phyloP scores from a whole-genome alignment of 2,797 vertebrate genomes.

The Myotis planiceps region DNA sequence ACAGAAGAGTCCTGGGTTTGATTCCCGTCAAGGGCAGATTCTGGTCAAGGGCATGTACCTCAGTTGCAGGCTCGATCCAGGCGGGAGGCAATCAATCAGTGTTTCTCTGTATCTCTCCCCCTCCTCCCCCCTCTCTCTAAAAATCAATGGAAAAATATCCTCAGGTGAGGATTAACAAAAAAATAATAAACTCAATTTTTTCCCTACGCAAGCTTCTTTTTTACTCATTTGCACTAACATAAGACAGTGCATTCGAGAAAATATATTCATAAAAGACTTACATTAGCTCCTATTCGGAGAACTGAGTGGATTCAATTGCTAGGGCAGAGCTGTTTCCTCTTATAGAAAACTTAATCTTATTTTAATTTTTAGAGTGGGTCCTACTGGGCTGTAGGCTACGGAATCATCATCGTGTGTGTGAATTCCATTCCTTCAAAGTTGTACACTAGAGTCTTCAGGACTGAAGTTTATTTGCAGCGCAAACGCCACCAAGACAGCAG shows the following conservation, averaged over 20 bases:
- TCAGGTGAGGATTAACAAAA: too few species aligned
- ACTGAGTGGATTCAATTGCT: slow-evolving; percentile 11
- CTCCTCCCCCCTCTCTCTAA: too few species aligned
- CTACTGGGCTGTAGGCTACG: slow-evolving; percentile 40
- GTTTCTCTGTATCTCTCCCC: too few species aligned
- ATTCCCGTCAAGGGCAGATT: too few species aligned
- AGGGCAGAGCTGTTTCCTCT: slow-evolving; percentile 28
- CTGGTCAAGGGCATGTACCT: too few species aligned
- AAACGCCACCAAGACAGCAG: not conserved
- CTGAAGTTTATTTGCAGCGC: slow-evolving; percentile 11
- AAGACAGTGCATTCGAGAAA: not conserved
- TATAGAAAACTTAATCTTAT: slow-evolving; percentile 57
- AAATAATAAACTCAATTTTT: not conserved
- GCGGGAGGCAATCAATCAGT: too few species aligned
- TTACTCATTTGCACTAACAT: not conserved
- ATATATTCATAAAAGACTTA: not conserved
- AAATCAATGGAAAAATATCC: not conserved
- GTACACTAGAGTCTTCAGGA: not conserved
- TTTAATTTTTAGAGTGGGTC: slow-evolving; percentile 70
- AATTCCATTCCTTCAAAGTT: slow-evolving; percentile 51
- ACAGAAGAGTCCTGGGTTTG: too few species aligned
- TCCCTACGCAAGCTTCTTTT: not conserved
- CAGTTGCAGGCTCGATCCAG: too few species aligned
- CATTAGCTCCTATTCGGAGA: slow-evolving; percentile 33
- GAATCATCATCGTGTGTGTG: slow-evolving; percentile 25